Evolutionary conservation across 2,888 invertebrate genomes (phyloP).

Genomic region (Mythimna vitellina): DNA sequence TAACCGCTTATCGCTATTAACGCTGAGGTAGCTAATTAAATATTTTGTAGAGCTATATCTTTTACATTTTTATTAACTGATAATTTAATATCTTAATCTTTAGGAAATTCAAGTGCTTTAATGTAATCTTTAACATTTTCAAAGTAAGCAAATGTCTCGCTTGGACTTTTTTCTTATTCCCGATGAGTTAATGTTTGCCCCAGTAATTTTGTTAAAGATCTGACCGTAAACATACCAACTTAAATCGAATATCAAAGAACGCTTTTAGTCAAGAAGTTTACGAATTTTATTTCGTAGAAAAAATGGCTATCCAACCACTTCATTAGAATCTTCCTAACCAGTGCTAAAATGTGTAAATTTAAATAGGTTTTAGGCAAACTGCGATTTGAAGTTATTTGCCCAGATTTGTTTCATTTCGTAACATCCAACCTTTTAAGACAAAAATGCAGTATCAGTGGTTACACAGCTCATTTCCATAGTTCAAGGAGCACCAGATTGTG

Average conservation of each 20-base stretch:
- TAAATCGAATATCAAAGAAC: slow-evolving; percentile 5
- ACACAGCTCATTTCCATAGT: slow-evolving; percentile 51
- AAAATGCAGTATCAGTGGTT: slow-evolving; percentile 42
- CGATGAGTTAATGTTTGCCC: slow-evolving; percentile 1
- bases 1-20: slow-evolving; percentile 64
- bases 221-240: neutral
- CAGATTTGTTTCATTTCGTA: slow-evolving; percentile 49
- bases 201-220: slow-evolving; percentile 4
- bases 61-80: slow-evolving; percentile 66
- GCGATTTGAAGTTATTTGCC: slow-evolving; percentile 31
- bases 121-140: slow-evolving; percentile 32
- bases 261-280: neutral
- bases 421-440: slow-evolving; percentile 46
- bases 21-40: slow-evolving; percentile 68
- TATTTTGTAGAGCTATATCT: slow-evolving; percentile 61
- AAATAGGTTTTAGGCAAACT: slow-evolving; percentile 46
- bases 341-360: slow-evolving; percentile 43
- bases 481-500: slow-evolving; percentile 55
- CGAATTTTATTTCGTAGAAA: neutral
- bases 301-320: slow-evolving; percentile 10
- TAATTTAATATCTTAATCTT: slow-evolving; percentile 73
- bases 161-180: slow-evolving; percentile 3
- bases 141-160: slow-evolving; percentile 4
- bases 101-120: slow-evolving; percentile 48
- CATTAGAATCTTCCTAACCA: slow-evolving; percentile 4